phyloP scores from a whole-genome alignment of 1,140 invertebrate species.

The Drosophila azteca region DNA sequence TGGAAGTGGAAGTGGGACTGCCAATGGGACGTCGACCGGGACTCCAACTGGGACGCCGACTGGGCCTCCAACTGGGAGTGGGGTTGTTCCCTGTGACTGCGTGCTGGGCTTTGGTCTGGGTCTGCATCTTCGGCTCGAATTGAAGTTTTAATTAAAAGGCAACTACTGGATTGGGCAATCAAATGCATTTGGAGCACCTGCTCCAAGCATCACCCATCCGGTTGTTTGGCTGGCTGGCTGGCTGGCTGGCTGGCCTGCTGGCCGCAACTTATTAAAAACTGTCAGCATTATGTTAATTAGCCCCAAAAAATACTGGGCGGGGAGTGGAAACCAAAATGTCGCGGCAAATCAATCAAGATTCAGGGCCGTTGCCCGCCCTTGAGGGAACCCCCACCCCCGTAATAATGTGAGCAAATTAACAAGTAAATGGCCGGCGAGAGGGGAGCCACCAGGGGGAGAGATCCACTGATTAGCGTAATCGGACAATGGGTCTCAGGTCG shows the following conservation, averaged over 20 bases:
- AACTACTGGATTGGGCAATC: conserved; percentile 50
- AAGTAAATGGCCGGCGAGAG: conserved; percentile 3
- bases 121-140: conserved; percentile 33
- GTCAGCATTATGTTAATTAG: conserved; percentile 70
- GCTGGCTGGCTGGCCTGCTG: too few relatives aligned
- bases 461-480: conserved; percentile 61
- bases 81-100: background rate
- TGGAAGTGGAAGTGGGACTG: background rate
- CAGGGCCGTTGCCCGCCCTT: conserved; percentile 1
- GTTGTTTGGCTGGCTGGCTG: too few relatives aligned
- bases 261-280: conserved; percentile 63
- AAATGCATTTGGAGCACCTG: conserved; percentile 62
- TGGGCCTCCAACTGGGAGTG: background rate
- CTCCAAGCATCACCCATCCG: conserved; percentile 1
- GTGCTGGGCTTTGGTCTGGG: conserved; percentile 34
- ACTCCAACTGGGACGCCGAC: background rate
- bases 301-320: background rate
- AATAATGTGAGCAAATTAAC: conserved; percentile 46
- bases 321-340: conserved; percentile 41
- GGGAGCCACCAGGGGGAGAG: background rate
- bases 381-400: too few relatives aligned
- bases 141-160: conserved; percentile 75
- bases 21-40: background rate
- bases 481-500: conserved; percentile 15
- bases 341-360: conserved; percentile 64